Conservation (phyloP, 2,113 vertebrate species). For the Oreotragus oreotragus region DNA sequence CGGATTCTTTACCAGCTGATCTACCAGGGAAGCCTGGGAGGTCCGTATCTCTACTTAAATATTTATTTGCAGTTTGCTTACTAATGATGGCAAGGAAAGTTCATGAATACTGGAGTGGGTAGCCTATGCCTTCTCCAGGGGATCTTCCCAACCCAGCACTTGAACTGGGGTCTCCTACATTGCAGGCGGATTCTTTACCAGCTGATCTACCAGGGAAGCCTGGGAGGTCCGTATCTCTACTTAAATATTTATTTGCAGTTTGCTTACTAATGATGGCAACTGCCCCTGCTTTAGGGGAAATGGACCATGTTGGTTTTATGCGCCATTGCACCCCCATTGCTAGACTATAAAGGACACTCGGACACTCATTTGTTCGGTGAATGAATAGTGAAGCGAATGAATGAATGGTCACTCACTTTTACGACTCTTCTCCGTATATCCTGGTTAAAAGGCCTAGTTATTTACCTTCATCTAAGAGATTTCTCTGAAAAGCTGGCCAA, state of each 20-base stretch:
- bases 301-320: accelerated
- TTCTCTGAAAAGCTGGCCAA: neutral
- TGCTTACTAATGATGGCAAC: neutral
- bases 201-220: neutral
- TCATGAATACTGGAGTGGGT: too few relatives aligned
- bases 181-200: neutral
- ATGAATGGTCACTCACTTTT: neutral
- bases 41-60: neutral
- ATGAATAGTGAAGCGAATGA: neutral
- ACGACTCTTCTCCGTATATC: accelerated
- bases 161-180: neutral
- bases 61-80: neutral
- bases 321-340: neutral
- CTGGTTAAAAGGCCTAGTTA: neutral
- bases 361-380: neutral
- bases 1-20: neutral
- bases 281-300: neutral
- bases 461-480: neutral
- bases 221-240: neutral
- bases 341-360: accelerated
- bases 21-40: neutral
- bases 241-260: too few relatives aligned
- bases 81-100: neutral
- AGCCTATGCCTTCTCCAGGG: neutral
- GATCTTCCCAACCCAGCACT: neutral